Conservation (phyloP, 2,797 vertebrate genomes). For the Morelia viridis region DNA sequence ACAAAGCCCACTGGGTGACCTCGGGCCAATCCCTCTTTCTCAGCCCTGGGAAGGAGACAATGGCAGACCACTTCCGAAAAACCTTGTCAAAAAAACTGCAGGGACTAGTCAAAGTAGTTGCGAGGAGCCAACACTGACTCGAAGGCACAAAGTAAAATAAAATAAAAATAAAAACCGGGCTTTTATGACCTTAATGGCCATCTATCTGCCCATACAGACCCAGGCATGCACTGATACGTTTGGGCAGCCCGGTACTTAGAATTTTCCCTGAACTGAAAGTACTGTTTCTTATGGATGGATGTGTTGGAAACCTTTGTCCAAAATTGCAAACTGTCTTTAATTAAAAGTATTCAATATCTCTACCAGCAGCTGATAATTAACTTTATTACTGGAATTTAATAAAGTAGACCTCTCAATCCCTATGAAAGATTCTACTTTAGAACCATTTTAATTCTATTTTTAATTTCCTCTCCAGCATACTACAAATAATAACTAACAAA, state of each 20-base stretch:
- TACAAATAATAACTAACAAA: slow-evolving; percentile 59
- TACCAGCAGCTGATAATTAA: slow-evolving; percentile 62
- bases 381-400: slow-evolving; percentile 66
- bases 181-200: neutral
- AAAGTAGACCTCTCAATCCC: slow-evolving; percentile 56
- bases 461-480: slow-evolving; percentile 62
- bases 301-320: slow-evolving; percentile 41
- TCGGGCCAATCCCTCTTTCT: neutral
- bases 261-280: slow-evolving; percentile 11
- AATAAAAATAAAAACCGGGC: neutral
- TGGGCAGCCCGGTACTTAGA: neutral
- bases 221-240: neutral
- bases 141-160: neutral
- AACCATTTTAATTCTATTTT: slow-evolving; percentile 68
- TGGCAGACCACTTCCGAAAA: neutral
- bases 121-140: neutral
- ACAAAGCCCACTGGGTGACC: neutral
- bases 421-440: slow-evolving; percentile 53
- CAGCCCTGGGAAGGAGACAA: neutral
- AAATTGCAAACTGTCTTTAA: slow-evolving; percentile 59
- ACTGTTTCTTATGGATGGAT: slow-evolving; percentile 7
- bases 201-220: neutral
- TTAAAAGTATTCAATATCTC: slow-evolving; percentile 63
- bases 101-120: neutral
- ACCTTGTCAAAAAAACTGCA: neutral